A percentile compares a stretch with the other conserved stretches of the same genome.
These are phyloP conservation scores for Brachionus rotundiformis DNA, from an alignment of 1,140 invertebrate species.

Conservation along the genomic window DNA sequence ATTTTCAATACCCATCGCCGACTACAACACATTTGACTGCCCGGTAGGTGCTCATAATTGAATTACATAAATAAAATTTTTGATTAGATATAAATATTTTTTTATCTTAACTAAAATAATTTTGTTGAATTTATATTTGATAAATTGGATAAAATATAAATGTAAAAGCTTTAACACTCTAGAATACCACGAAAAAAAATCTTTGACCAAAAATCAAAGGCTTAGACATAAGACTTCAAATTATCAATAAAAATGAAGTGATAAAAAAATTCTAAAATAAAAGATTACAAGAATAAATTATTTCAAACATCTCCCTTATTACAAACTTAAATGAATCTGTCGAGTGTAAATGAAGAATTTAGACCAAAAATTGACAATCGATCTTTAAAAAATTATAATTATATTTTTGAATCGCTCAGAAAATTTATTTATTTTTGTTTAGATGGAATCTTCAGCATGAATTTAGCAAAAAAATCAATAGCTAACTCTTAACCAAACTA, in stretches of 20 bases:
- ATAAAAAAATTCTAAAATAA: conserved; percentile 11
- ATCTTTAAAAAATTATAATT: not conserved
- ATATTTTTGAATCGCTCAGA: not conserved
- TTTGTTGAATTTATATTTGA: not conserved
- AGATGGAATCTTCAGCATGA: not conserved
- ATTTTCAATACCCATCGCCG: conserved; percentile 16
- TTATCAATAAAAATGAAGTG: not conserved
- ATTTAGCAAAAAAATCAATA: conserved; percentile 4
- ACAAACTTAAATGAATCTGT: not conserved
- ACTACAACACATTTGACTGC: conserved; percentile 49
- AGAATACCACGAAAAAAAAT: not conserved
- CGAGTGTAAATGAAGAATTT: not conserved
- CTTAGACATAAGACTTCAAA: not conserved
- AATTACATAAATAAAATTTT: too few species aligned
- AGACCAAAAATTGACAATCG: not conserved
- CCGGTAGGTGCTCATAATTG: conserved; percentile 33
- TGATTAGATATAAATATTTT: not conserved
- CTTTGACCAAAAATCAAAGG: not conserved
- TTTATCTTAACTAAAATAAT: too few species aligned
- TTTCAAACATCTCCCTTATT: not conserved
- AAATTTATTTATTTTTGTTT: not conserved
- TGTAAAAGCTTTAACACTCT: not conserved
- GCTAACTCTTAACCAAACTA: too few species aligned
- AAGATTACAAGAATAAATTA: conserved; percentile 11
- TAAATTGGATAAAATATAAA: not conserved